Evolutionary conservation across 2,888 invertebrate species (phyloP).

Genomic region (Melanophora roralis): DNA sequence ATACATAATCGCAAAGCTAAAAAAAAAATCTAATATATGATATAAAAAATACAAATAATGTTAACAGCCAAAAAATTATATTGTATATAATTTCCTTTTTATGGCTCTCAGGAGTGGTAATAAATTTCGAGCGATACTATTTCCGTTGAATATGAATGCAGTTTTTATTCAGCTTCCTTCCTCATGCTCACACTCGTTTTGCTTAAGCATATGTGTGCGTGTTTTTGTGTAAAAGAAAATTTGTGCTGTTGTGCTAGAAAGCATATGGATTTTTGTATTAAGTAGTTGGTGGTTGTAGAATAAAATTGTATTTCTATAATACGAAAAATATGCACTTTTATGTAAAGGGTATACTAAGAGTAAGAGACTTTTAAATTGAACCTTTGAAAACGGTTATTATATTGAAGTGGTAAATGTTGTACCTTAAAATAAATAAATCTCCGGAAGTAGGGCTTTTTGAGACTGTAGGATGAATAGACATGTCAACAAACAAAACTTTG

Average conservation of each 20-base stretch:
- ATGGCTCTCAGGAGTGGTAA: conserved; percentile 77
- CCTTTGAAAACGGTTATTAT: too few species aligned
- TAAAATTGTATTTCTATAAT: too few species aligned
- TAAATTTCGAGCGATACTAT: conserved; percentile 77
- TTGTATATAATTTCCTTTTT: conserved; percentile 77
- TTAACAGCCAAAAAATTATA: conserved; percentile 65
- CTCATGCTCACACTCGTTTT: conserved; percentile 51
- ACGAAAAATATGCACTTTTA: too few species aligned
- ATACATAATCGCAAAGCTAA: not conserved
- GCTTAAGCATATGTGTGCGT: not conserved
- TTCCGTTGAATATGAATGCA: conserved; percentile 70
- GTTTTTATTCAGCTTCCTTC: conserved; percentile 59
- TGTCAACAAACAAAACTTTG: too few species aligned
- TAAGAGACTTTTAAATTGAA: too few species aligned
- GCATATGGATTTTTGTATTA: conserved; percentile 42
- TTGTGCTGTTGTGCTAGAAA: conserved; percentile 61
- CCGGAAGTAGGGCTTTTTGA: too few species aligned
- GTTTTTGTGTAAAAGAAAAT: not conserved
- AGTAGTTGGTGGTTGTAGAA: conserved; percentile 37
- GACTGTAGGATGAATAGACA: too few species aligned
- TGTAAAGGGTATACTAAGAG: too few species aligned
- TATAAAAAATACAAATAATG: conserved; percentile 27
- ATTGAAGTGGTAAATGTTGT: too few species aligned
- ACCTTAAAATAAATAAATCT: too few species aligned
- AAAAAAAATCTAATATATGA: conserved; percentile 41